phyloP scores from a whole-genome alignment of 2,113 vertebrate species.

The Callospermophilus lateralis region DNA sequence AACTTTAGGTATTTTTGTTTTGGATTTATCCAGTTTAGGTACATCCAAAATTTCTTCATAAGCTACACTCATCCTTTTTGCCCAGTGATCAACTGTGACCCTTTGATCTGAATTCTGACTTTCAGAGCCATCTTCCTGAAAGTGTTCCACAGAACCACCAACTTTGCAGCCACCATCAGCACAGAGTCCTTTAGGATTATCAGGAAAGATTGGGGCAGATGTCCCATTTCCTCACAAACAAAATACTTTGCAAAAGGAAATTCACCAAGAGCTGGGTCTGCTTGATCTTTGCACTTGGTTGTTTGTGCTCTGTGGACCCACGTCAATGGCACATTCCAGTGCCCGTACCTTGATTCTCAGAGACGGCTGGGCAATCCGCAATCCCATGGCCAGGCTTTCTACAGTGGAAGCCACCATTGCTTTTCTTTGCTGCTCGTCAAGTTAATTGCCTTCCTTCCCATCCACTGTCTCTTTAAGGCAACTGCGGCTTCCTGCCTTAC shows the following conservation, averaged over 20 bases:
- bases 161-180: conserved; percentile 93
- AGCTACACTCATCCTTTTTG: conserved; percentile 94
- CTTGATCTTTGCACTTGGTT: conserved; percentile 93
- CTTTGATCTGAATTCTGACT: conserved; percentile 90
- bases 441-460: conserved; percentile 88
- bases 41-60: conserved; percentile 91
- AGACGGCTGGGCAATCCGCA: conserved; percentile 94
- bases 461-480: conserved; percentile 82
- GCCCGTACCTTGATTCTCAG: conserved; percentile 93
- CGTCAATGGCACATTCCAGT: conserved; percentile 96
- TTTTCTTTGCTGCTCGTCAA: conserved; percentile 92
- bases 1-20: conserved; percentile 90
- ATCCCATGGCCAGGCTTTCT: conserved; percentile 96
- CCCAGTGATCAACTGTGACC: conserved; percentile 89
- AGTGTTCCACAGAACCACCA: conserved; percentile 98
- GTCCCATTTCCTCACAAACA: conserved; percentile 96
- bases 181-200: conserved; percentile 98
- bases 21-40: conserved; percentile 83
- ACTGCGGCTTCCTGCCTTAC: conserved; percentile 84
- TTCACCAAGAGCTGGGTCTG: conserved; percentile 94
- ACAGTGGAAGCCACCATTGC: conserved; percentile 98
- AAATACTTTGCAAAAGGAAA: conserved; percentile 98
- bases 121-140: conserved; percentile 95
- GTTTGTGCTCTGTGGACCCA: conserved; percentile 98
- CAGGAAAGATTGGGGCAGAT: conserved; percentile 95